These are phyloP conservation scores for Lathamus discolor DNA, from an alignment of 2,113 vertebrate species.

Conservation along the genomic window DNA sequence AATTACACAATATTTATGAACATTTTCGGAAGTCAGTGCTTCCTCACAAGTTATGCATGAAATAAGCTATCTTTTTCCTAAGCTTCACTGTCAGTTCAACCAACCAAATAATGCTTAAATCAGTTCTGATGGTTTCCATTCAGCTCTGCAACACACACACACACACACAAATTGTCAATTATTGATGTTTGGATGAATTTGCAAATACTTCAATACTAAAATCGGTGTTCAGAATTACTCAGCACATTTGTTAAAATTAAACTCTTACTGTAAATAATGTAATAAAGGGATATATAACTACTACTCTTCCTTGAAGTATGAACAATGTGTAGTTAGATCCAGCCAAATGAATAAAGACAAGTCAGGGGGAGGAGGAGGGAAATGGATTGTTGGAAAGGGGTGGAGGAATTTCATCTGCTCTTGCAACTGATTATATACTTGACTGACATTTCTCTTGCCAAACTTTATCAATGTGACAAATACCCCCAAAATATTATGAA, in stretches of 20 bases:
- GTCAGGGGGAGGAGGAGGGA: rapidly evolving
- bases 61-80: background rate
- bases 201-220: background rate
- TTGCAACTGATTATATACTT: background rate
- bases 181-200: background rate
- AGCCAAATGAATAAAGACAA: background rate
- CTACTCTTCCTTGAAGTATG: background rate
- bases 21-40: background rate
- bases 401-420: background rate
- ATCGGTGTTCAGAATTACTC: background rate
- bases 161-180: background rate
- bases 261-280: background rate
- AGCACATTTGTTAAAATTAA: background rate
- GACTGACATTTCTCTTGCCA: background rate
- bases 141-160: background rate
- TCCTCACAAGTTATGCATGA: background rate
- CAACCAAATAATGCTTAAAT: background rate
- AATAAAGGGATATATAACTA: background rate
- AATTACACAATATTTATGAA: background rate
- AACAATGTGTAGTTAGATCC: background rate
- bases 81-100: background rate
- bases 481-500: background rate
- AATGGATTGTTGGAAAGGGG: background rate
- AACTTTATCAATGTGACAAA: background rate
- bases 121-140: background rate